Percentiles rank a stretch among this genome's conserved stretches.
Conservation (phyloP, 2,888 invertebrate species). For the Acleris laterana region DNA sequence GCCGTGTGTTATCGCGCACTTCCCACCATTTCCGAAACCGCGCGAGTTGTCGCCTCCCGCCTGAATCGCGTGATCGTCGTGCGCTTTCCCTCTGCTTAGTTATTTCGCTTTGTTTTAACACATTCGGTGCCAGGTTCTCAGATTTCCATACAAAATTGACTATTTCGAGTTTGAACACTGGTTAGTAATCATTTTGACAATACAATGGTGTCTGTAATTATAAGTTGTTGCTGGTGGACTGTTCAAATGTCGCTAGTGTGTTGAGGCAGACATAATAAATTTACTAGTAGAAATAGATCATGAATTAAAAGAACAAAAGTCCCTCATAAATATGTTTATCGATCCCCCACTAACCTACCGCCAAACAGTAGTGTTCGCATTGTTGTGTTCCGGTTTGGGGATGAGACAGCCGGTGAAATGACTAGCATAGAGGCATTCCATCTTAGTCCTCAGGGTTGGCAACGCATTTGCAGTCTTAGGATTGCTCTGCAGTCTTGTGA, state of each 20-base stretch:
- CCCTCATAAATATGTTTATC: background rate
- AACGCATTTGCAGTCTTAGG: no score
- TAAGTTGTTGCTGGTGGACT: slow-evolving; percentile 11
- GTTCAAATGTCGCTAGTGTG: background rate
- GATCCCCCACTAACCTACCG: no score
- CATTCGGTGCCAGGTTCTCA: no score
- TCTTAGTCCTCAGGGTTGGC: no score
- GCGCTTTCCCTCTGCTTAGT: slow-evolving; percentile 32
- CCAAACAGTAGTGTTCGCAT: no score
- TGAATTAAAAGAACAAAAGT: background rate
- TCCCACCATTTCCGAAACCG: slow-evolving; percentile 5
- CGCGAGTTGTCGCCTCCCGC: slow-evolving; percentile 1
- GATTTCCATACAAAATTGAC: no score
- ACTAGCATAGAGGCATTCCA: no score
- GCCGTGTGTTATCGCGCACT: background rate
- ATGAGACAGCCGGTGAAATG: no score
- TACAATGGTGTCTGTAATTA: slow-evolving; percentile 18
- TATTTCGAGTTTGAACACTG: no score
- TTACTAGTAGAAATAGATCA: no score
- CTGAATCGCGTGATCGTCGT: slow-evolving; percentile 25
- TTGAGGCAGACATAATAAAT: background rate
- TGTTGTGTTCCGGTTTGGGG: no score
- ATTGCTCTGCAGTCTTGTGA: no score
- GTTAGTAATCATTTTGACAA: slow-evolving; percentile 1
- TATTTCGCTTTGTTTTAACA: slow-evolving; percentile 21